Evolutionary conservation across 2,888 invertebrate species (phyloP).

Genomic region (Chymomyza amoena): DNA sequence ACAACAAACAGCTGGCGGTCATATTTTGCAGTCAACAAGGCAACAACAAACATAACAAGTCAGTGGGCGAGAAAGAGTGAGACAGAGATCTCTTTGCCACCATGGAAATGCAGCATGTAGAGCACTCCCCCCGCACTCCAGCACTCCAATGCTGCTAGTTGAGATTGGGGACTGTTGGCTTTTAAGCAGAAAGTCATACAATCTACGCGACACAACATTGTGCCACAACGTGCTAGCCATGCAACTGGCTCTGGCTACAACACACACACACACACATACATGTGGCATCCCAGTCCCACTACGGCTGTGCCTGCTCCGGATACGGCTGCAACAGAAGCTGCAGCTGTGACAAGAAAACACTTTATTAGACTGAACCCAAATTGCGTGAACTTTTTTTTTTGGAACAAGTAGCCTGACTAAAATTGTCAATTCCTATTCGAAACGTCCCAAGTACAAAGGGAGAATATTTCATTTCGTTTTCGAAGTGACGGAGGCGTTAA

Average conservation of each 20-base stretch:
- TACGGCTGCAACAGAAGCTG: not conserved
- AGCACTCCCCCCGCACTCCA: not conserved
- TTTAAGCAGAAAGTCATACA: slow-evolving; percentile 66
- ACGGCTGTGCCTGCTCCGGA: not conserved
- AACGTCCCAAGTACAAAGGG: too few species aligned
- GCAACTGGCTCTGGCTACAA: slow-evolving; percentile 3
- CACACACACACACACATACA: slow-evolving; percentile 22
- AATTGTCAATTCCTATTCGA: too few species aligned
- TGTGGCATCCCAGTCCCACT: too few species aligned
- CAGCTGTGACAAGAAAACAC: slow-evolving; percentile 28
- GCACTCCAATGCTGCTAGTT: not conserved
- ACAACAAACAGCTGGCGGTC: slow-evolving; percentile 71
- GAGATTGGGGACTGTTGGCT: slow-evolving; percentile 51
- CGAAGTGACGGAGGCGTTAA: too few species aligned
- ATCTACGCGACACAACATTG: slow-evolving; percentile 24
- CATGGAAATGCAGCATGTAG: not conserved
- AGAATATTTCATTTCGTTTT: too few species aligned
- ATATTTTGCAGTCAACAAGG: slow-evolving; percentile 72
- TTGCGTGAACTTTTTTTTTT: slow-evolving; percentile 25
- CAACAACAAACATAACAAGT: slow-evolving; percentile 64
- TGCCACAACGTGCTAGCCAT: slow-evolving; percentile 8
- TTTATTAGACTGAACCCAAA: slow-evolving; percentile 74
- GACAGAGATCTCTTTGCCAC: not conserved
- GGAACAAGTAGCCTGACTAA: too few species aligned
- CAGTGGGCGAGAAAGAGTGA: not conserved